Conservation (phyloP, 2,113 vertebrate genomes). For the Perognathus longimembris region DNA sequence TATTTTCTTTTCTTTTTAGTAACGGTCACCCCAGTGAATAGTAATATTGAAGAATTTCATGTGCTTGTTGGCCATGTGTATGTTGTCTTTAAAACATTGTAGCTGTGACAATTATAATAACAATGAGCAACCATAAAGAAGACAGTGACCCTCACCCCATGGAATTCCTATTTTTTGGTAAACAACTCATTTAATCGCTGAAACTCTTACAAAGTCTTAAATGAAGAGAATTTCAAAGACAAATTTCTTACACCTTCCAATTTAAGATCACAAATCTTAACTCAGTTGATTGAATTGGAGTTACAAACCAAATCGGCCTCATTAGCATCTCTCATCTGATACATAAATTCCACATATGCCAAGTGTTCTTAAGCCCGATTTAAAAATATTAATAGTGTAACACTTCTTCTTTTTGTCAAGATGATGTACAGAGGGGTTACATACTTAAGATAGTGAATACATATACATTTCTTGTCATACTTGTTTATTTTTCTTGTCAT, state of each 20-base stretch:
- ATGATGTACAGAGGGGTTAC: no score
- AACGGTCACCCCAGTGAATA: not conserved
- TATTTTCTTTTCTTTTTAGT: not conserved
- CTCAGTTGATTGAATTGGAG: not conserved
- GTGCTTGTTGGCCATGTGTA: not conserved
- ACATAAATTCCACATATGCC: conserved; percentile 3
- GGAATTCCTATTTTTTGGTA: not conserved
- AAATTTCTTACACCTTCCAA: conserved; percentile 35
- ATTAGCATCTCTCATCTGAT: not conserved
- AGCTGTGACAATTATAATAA: not conserved
- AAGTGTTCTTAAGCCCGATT: conserved; percentile 2
- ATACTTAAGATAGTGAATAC: no score
- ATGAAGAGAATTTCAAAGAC: conserved; percentile 32
- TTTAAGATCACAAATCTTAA: conserved; percentile 12
- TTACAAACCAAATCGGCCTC: conserved; percentile 15
- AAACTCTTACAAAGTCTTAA: conserved; percentile 23
- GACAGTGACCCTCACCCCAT: not conserved
- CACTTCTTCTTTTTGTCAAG: no score
- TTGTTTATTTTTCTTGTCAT: no score
- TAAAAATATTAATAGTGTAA: not conserved
- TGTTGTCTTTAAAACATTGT: not conserved
- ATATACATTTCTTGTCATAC: no score
- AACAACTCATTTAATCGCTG: not conserved
- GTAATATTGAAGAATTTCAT: not conserved
- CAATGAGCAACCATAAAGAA: not conserved